These are phyloP conservation scores for Drosophila punjabiensis DNA, from an alignment of 1,140 invertebrate genomes.

Conservation along the genomic window DNA sequence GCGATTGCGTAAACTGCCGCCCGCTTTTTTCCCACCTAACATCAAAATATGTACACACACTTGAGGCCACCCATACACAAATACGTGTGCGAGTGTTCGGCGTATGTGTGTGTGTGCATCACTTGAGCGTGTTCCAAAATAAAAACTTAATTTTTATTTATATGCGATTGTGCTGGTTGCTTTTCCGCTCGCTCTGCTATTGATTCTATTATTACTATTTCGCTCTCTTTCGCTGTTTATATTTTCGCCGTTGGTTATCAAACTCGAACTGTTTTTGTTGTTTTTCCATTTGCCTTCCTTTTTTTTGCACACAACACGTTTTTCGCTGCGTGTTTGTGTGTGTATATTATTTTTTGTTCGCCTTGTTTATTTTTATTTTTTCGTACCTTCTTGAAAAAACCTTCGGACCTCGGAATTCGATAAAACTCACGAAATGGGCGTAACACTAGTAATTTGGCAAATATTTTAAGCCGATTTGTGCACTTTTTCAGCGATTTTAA, in stretches of 20 bases:
- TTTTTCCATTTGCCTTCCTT: slow-evolving; percentile 65
- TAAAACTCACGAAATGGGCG: slow-evolving; percentile 13
- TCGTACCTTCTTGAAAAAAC: slow-evolving; percentile 65
- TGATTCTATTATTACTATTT: slow-evolving; percentile 61
- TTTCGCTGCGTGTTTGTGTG: slow-evolving; percentile 78
- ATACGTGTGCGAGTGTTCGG: slow-evolving; percentile 29
- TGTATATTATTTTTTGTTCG: slow-evolving; percentile 82
- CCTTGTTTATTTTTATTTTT: slow-evolving; percentile 80
- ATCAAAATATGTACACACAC: slow-evolving; percentile 80
- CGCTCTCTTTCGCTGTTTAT: slow-evolving; percentile 53
- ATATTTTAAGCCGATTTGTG: slow-evolving; percentile 55
- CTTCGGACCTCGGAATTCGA: slow-evolving; percentile 19
- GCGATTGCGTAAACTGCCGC: slow-evolving; percentile 83
- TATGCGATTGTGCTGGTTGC: slow-evolving; percentile 40
- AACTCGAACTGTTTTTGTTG: slow-evolving; percentile 75
- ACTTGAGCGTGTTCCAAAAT: slow-evolving; percentile 71
- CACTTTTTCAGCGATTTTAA: slow-evolving; percentile 72
- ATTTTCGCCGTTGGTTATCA: slow-evolving; percentile 65
- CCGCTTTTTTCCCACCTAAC: slow-evolving; percentile 82
- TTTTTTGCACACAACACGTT: slow-evolving; percentile 81
- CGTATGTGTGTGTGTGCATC: slow-evolving; percentile 36
- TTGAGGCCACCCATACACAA: slow-evolving; percentile 55
- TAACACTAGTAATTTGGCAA: slow-evolving; percentile 48
- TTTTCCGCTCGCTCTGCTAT: slow-evolving; percentile 40
- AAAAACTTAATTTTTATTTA: slow-evolving; percentile 63